A percentile compares a stretch with the other conserved stretches of the same genome.
These are phyloP conservation scores for Epinotia ramella DNA, from an alignment of 2,888 invertebrate species.

Conservation along the genomic window DNA sequence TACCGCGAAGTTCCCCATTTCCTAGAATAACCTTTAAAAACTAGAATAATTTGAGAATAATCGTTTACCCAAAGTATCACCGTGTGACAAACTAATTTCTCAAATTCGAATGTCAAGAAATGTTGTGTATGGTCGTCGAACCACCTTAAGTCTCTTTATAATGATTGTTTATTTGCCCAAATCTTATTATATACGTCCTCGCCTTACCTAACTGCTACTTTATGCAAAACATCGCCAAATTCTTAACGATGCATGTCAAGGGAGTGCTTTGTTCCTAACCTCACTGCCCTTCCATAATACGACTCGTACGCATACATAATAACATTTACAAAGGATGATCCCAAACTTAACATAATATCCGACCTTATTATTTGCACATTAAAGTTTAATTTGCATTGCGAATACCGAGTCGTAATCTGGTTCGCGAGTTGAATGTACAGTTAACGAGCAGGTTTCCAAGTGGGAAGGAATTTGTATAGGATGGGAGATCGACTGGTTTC, in stretches of 20 bases:
- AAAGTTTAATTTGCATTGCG: conserved; percentile 13
- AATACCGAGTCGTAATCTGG: conserved; percentile 18
- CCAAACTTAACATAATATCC: not conserved
- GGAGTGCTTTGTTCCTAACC: conserved; percentile 23
- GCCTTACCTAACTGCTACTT: not conserved
- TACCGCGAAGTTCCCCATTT: too few species aligned
- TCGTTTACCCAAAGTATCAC: too few species aligned
- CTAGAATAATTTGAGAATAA: too few species aligned
- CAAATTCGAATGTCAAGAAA: too few species aligned
- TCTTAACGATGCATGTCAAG: not conserved
- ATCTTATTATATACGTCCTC: conserved; percentile 1
- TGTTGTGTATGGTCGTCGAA: too few species aligned
- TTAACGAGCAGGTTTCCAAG: conserved; percentile 24
- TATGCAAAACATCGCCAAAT: conserved; percentile 18
- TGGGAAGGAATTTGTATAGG: conserved; percentile 21
- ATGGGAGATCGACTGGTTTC: conserved; percentile 16
- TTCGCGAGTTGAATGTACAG: conserved; percentile 38
- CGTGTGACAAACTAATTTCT: too few species aligned
- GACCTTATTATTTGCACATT: conserved; percentile 22
- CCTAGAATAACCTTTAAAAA: too few species aligned
- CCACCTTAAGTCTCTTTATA: not conserved
- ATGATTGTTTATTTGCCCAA: not conserved
- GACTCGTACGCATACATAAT: conserved; percentile 16
- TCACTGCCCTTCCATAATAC: conserved; percentile 33
- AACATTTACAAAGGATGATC: conserved; percentile 25